phyloP scores from a whole-genome alignment of 1,140 invertebrate genomes.

The Drosophila murphyi region DNA sequence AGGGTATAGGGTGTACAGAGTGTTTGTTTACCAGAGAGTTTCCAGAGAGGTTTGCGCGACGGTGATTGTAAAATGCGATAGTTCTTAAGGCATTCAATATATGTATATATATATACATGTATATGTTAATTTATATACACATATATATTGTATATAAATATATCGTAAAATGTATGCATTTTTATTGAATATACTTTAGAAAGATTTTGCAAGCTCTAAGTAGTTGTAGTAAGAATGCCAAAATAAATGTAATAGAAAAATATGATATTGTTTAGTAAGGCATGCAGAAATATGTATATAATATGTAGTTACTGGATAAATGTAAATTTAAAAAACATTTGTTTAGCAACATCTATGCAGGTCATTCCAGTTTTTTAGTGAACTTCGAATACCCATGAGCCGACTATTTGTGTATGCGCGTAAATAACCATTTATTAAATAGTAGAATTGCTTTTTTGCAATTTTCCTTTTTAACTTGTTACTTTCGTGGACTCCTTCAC shows the following conservation, averaged over 20 bases:
- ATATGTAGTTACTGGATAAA: constrained; percentile 11
- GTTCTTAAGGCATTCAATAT: constrained; percentile 40
- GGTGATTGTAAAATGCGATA: constrained; percentile 47
- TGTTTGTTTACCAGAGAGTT: constrained; percentile 29
- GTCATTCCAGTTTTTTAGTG: constrained; percentile 3
- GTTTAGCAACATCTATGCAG: constrained; percentile 3
- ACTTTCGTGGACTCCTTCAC: neutral
- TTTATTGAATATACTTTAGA: constrained; percentile 33
- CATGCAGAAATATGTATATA: constrained; percentile 37
- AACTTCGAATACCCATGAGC: neutral
- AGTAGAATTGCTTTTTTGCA: neutral
- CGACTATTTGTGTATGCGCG: neutral
- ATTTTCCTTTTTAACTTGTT: neutral
- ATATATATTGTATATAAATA: constrained; percentile 23
- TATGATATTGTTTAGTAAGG: constrained; percentile 47
- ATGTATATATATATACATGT: constrained; percentile 19
- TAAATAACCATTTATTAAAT: neutral
- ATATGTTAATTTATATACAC: constrained; percentile 4
- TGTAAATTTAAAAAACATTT: constrained; percentile 13
- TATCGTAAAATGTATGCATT: constrained; percentile 20
- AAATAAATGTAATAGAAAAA: constrained; percentile 46
- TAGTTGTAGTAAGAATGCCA: constrained; percentile 38
- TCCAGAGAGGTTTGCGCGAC: constrained; percentile 31
- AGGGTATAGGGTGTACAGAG: constrained; percentile 1
- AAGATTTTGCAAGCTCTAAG: constrained; percentile 37